These are phyloP conservation scores for Lapara coniferarum DNA, from an alignment of 2,888 invertebrate species.

Conservation along the genomic window DNA sequence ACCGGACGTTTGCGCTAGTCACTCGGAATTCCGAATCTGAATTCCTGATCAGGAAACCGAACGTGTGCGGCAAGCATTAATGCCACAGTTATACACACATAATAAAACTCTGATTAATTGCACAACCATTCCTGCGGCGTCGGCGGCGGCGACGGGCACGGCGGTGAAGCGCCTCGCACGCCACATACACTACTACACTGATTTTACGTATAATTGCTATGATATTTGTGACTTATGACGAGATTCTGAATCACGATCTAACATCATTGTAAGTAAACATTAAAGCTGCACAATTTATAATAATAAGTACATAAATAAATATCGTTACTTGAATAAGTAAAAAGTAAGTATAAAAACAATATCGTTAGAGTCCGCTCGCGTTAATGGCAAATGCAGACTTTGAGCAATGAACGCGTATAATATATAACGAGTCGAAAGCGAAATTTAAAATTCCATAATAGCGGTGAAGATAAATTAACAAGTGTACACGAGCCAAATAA, in stretches of 20 bases:
- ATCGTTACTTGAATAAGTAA: conserved; percentile 70
- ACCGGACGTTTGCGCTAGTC: too few relatives aligned
- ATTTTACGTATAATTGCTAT: conserved; percentile 76
- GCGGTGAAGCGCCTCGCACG: conserved; percentile 50
- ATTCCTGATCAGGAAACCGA: too few relatives aligned
- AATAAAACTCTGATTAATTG: conserved; percentile 63
- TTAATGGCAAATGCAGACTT: conserved; percentile 63
- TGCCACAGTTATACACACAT: conserved; percentile 40
- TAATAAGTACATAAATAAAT: conserved; percentile 81
- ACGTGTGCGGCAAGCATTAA: too few relatives aligned
- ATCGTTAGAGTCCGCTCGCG: conserved; percentile 67
- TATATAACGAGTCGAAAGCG: conserved; percentile 54
- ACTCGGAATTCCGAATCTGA: too few relatives aligned
- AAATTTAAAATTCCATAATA: conserved; percentile 59
- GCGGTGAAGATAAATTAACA: conserved; percentile 74
- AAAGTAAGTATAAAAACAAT: conserved; percentile 62
- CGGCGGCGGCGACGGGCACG: conserved; percentile 47
- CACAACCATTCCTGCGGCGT: conserved; percentile 53
- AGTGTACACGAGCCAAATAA: conserved; percentile 64
- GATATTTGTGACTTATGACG: conserved; percentile 83
- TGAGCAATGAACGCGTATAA: conserved; percentile 75
- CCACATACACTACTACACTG: conserved; percentile 67
- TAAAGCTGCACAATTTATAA: conserved; percentile 83
- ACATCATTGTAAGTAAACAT: conserved; percentile 82
- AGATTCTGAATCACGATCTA: conserved; percentile 84